Conservation (phyloP, 2,797 vertebrate genomes). For the Pteronotus mesoamericanus region DNA sequence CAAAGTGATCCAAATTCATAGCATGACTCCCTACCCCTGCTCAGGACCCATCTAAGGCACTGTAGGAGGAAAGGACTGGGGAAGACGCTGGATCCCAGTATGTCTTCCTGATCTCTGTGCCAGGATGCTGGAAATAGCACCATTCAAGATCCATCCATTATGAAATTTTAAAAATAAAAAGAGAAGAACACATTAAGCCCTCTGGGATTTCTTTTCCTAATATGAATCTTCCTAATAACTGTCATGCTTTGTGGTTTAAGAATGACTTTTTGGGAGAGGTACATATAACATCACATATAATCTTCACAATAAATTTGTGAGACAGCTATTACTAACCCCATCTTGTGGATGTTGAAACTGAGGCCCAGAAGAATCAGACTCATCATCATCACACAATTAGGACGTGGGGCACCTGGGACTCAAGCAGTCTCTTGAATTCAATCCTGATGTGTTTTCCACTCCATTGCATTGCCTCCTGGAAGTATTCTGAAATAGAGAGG, state of each 20-base stretch:
- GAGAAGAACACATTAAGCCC: not conserved
- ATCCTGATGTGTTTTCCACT: not conserved
- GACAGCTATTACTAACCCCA: not conserved
- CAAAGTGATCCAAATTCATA: not conserved
- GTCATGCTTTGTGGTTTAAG: not conserved
- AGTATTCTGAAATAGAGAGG: not conserved
- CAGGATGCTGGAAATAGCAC: not conserved
- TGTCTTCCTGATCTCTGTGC: not conserved
- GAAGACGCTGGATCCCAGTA: not conserved
- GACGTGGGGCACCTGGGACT: not conserved
- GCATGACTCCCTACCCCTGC: fast-evolving
- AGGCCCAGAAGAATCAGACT: not conserved
- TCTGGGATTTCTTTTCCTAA: not conserved
- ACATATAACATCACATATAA: not conserved
- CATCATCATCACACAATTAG: not conserved
- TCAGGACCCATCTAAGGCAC: fast-evolving
- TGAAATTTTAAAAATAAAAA: not conserved
- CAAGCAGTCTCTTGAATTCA: not conserved
- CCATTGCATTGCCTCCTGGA: not conserved
- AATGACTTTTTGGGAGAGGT: not conserved
- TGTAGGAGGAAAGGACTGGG: not conserved
- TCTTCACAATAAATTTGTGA: not conserved
- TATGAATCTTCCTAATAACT: not conserved
- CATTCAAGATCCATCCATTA: not conserved
- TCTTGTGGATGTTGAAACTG: not conserved